A percentile compares a stretch with the other conserved stretches of the same genome.
These are phyloP conservation scores for Alectoris magna DNA, from an alignment of 2,797 vertebrate species.

Conservation along the genomic window DNA sequence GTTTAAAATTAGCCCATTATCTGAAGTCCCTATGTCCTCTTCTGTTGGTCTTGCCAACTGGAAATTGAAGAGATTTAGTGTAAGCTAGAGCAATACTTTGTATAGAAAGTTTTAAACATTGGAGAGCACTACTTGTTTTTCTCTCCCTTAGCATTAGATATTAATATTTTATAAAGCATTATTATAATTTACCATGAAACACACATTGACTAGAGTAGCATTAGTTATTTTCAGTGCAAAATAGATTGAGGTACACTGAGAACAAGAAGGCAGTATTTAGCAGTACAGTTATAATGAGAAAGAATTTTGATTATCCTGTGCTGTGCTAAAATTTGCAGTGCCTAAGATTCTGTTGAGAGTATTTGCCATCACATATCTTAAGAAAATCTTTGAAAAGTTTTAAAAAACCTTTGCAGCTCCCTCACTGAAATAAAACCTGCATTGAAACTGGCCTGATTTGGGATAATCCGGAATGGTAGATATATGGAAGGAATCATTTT, in stretches of 20 bases:
- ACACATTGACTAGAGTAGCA: neutral
- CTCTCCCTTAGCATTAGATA: neutral
- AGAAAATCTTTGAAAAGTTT: neutral
- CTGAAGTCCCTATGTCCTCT: neutral
- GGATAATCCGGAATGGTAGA: neutral
- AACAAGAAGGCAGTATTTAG: neutral
- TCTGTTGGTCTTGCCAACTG: neutral
- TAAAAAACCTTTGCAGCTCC: neutral
- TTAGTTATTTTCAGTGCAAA: neutral
- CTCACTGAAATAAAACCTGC: neutral
- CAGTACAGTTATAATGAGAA: neutral
- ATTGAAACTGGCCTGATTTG: neutral
- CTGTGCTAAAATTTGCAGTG: neutral
- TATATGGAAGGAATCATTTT: neutral
- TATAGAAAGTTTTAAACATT: neutral
- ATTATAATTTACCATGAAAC: neutral
- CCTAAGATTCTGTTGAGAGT: neutral
- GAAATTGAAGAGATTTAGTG: neutral
- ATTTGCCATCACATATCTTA: neutral
- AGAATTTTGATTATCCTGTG: neutral
- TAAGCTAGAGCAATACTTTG: neutral
- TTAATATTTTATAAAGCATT: constrained; percentile 24
- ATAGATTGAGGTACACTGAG: neutral
- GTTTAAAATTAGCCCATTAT: neutral
- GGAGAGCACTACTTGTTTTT: neutral